Base-by-base conservation (phyloP, 2,797 vertebrate genomes). In the Cossypha caffra region DNA sequence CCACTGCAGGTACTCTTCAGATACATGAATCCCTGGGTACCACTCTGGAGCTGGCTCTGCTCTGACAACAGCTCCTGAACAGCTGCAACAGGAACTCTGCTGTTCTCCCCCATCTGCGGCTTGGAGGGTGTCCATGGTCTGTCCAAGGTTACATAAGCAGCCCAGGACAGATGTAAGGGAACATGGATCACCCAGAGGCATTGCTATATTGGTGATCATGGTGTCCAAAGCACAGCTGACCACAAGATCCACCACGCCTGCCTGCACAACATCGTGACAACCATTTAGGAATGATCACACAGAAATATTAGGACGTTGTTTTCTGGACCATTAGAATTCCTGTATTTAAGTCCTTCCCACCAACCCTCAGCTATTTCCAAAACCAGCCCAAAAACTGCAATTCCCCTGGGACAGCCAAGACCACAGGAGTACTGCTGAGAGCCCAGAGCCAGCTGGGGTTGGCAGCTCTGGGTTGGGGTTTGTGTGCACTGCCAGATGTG, bases 121-220 rank as follows among this genome's bases (percentile, higher is more conserved):
- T 73, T 78, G 74, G 63, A 47, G 29, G 3, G 4, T 12, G n/a
- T 40, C 79, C 71, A 61, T 25, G 57, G 59, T 45, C 61, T 52
- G 29, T 72, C 51, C 3, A 2, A 62, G 59, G 40, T 85, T 76
- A 85, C 25, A n/a, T 18, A 66, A 64, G 63, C 43, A 51, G 52
- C 21, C 47, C 90, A 59, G 55, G 55, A 45, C 48, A 73, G 71
- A 4, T 7, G 33, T 31, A 84, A 71, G 24, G 55, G 74, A 95
- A 48, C 52, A 17, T 0, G 54, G 50, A 82, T 79, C 69, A 75
- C 23, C 25, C 55, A 58, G 51, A 75, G 54, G 31, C 59, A 57
- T 4, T 52, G 55, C 71, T 52, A 0, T 16, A 35, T 21, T 7
- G 2, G 63, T 52, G 58, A 78, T 47, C 0, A 0, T 9, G 40